Percentiles rank a stretch among this genome's conserved stretches.
Conservation (phyloP, 2,888 invertebrate species). For the Pogonocherus hispidulus region DNA sequence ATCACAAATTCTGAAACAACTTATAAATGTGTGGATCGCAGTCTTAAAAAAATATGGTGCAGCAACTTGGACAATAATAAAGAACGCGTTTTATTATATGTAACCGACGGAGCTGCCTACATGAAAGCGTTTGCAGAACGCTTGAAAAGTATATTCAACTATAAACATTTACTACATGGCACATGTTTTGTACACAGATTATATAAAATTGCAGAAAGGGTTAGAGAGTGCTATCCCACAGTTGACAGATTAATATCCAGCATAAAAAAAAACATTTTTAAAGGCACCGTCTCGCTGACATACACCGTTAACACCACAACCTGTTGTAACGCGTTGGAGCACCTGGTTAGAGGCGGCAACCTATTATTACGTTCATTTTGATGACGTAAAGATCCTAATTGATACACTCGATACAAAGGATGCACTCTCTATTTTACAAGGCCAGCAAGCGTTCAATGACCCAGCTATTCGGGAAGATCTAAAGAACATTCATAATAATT, state of each 20-base stretch:
- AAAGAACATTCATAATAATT: too few species aligned
- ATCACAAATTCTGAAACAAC: neutral
- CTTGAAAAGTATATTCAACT: neutral
- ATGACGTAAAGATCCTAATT: neutral
- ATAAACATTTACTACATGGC: neutral
- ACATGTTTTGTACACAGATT: conserved; percentile 2
- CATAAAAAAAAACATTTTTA: conserved; percentile 3
- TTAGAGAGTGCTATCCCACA: neutral
- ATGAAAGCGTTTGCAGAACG: neutral
- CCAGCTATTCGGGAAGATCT: neutral
- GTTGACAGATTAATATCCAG: neutral
- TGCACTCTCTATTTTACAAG: neutral
- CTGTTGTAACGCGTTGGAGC: too few species aligned
- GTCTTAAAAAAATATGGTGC: conserved; percentile 2
- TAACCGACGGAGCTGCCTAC: neutral
- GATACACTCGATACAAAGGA: neutral
- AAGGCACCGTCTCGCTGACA: neutral
- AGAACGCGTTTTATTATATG: neutral
- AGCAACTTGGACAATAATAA: neutral
- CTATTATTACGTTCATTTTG: conserved; percentile 1
- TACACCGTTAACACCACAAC: conserved; percentile 7
- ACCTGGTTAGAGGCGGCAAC: conserved; percentile 1
- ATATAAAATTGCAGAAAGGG: neutral
- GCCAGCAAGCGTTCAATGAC: neutral
- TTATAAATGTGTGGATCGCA: neutral